Evolutionary conservation across 23 tunicate genomes (phyloP), one percentile per base, ranked within the genome.

Genomic region (Clavelina lepadiformis): DNA sequence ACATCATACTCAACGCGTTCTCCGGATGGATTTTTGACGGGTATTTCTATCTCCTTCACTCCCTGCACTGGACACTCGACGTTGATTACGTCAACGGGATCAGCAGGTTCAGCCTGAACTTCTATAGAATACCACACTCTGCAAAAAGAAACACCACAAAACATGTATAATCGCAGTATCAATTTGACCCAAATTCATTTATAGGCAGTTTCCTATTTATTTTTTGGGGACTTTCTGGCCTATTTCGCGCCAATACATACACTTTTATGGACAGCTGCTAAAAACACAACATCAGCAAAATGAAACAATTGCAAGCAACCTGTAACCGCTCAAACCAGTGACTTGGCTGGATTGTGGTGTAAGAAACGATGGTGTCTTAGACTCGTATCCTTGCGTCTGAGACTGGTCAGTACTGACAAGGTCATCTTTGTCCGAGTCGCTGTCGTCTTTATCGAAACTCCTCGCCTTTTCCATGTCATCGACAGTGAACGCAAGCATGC

Each of bases 41-140:
- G 85, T 11, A 82, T 77, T 65, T 82, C 91, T 27, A 75, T 6
- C 13, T 64, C 77, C 1, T 31, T 41, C 20, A 34, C 32, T 27
- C 51, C 51, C 55, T 89, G 97, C 15, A 85, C 97, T 4, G 84
- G 79, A 33, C 97, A 89, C 44, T 56, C 78, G 34, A 89, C 63
- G 18, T 75, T 71, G 13, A 89, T 26, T 0, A 13, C 60, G 8
- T 55, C 75, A 38, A 68, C 55, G 1, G 89, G 83, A 2, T 73
- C 82, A 4, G 83, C 37, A 45, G 97, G 91, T 4, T 72, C 75
- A 28, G 76, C 79, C 11, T 75, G 65, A 23, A 89, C 49, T 26
- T 56, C 65, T 7, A 89, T 4, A 7, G 97, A 58, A 61, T 75
- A 89, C 97, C 97, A 89, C 28, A 89, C 85, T 34, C 97, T 89